Evolutionary conservation across 2,113 vertebrate species (phyloP), one percentile per base, ranked within the genome.

Genomic region (Choloepus hoffmanni): DNA sequence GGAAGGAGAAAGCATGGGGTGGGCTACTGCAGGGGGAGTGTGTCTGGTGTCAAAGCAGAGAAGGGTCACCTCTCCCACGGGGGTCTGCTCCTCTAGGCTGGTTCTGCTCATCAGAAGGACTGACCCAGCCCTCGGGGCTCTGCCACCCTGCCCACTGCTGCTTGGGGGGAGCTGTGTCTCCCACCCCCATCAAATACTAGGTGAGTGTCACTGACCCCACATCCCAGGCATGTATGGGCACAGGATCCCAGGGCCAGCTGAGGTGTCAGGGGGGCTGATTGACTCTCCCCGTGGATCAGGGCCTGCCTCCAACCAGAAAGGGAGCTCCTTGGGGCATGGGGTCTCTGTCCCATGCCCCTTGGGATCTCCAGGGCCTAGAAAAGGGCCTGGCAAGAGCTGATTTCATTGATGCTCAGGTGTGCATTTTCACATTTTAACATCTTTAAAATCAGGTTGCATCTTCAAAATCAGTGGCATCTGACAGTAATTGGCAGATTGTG

Each of bases 131-230:
- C 0, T 99, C 99, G 2, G 99, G 99, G 4, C 97, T 97, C 43
- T 99, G 99, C 96, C 98, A 99, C 18, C 96, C 99, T 6, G 99
- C 99, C 26, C 99, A 99, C 94, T 98, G 98, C 84, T 99, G 99
- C 95, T 98, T 98, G 55, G 97, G 96, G 48, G 99, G 99, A 93
- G 99, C 99, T n/a, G 26, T 95, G 85, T 99, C 98, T 72, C 98
- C 99, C 10, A 98, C 99, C 7, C 98, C 98, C 28, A 98, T 99
- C 86, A 98, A 98, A 60, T 98, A 98, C 98, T 98, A 98, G 98
- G 95, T 99, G 97, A 85, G 96, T 82, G 48, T 43, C 1, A 23
- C 5, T 6, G 45, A 60, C 30, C 1, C 2, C 0, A 50, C 24
- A 10, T 4, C 6, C 11, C 28, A 68, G 40, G 15, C 10, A 14